Percentiles rank a stretch among this genome's conserved stretches.
Conservation (phyloP, 2,113 vertebrate genomes). For the Gadus macrocephalus region DNA sequence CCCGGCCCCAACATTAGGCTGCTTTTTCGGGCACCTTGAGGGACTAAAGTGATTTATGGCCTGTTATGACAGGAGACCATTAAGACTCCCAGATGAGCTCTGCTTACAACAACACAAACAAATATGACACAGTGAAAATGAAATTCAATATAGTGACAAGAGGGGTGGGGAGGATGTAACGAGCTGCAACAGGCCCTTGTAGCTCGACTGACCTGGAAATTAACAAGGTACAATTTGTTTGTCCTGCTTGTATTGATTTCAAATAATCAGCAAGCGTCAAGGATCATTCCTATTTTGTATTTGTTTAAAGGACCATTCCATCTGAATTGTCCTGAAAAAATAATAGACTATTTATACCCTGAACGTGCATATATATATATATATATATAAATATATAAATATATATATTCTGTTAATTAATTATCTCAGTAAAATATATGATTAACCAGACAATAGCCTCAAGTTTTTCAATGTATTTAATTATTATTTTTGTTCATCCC, state of each 20-base stretch:
- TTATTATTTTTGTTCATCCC: not conserved
- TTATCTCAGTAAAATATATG: not conserved
- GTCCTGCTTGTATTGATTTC: not conserved
- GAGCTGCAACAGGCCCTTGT: slow-evolving; percentile 1
- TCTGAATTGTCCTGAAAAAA: too few species aligned
- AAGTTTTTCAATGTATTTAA: slow-evolving; percentile 7
- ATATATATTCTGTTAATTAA: not conserved
- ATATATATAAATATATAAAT: not conserved
- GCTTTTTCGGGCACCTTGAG: slow-evolving; percentile 27
- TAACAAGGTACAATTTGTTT: not conserved
- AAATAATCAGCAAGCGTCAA: not conserved
- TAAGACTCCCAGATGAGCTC: slow-evolving; percentile 16
- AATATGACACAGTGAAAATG: not conserved
- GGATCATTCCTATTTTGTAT: too few species aligned
- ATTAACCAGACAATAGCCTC: slow-evolving; percentile 17
- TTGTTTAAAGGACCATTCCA: too few species aligned
- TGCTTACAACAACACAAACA: slow-evolving; percentile 27
- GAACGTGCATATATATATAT: too few species aligned
- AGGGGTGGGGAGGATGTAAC: too few species aligned
- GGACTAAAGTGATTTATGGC: slow-evolving; percentile 36
- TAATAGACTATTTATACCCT: too few species aligned
- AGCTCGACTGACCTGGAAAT: not conserved
- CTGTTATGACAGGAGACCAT: slow-evolving; percentile 37
- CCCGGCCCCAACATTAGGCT: slow-evolving; percentile 23
- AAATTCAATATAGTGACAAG: slow-evolving; percentile 6